Percentiles rank a stretch among this genome's conserved stretches.
Evolutionary conservation across 2,797 vertebrate species (phyloP).

Genomic region (Melanotaenia trifasciata): DNA sequence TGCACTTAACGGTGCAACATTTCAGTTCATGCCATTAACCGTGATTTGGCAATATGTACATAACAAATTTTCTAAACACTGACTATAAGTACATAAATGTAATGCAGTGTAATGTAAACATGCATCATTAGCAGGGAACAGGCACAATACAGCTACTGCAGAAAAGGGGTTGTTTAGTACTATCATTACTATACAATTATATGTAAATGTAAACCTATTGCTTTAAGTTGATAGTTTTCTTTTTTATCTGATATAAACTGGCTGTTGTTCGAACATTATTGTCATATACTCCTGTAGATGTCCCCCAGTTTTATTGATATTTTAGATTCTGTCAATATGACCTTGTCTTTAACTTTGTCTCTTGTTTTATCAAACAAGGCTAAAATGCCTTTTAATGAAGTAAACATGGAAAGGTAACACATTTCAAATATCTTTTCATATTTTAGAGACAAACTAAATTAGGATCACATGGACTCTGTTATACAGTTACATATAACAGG

Average conservation of each 20-base stretch:
- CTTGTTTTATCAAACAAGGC: background rate
- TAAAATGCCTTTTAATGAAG: background rate
- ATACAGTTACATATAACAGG: background rate
- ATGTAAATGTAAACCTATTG: too few relatives aligned
- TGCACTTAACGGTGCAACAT: background rate
- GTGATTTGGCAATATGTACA: background rate
- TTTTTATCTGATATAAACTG: too few relatives aligned
- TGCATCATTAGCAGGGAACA: slow-evolving; percentile 9
- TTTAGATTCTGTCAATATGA: background rate
- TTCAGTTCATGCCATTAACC: slow-evolving; percentile 2
- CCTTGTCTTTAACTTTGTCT: background rate
- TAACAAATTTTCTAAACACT: background rate
- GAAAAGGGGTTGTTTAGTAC: too few relatives aligned
- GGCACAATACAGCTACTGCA: background rate
- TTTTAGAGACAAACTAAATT: too few relatives aligned
- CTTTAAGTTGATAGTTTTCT: too few relatives aligned
- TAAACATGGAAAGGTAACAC: background rate
- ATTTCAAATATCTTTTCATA: background rate
- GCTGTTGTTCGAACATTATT: too few relatives aligned
- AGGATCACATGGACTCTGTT: too few relatives aligned
- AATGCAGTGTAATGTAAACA: slow-evolving; percentile 19
- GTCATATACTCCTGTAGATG: background rate
- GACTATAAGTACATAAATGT: slow-evolving; percentile 4
- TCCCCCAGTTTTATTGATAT: background rate
- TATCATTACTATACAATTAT: too few relatives aligned